These are phyloP conservation scores for Myopa testacea DNA, from an alignment of 2,888 invertebrate genomes.

Conservation along the genomic window DNA sequence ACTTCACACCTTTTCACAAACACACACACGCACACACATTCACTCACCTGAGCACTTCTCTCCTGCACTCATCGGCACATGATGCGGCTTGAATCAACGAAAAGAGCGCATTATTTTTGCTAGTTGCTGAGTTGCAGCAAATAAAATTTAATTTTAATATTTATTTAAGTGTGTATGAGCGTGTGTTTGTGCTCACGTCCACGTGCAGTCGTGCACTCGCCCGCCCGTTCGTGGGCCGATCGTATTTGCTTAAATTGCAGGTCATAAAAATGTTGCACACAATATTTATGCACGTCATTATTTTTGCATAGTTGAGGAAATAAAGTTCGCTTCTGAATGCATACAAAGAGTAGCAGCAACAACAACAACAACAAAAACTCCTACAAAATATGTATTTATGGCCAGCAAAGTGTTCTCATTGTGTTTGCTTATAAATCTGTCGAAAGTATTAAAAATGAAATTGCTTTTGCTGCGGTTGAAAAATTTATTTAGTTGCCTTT, in stretches of 20 bases:
- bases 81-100: neutral
- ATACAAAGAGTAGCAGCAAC: neutral
- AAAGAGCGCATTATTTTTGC: conserved; percentile 21
- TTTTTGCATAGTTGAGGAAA: conserved; percentile 20
- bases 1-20: neutral
- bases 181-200: neutral
- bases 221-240: neutral
- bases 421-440: conserved; percentile 7
- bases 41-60: neutral
- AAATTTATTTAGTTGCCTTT: neutral
- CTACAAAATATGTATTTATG: neutral
- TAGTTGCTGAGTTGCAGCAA: conserved; percentile 22
- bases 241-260: conserved; percentile 17
- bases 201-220: neutral
- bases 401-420: neutral
- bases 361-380: neutral
- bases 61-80: neutral
- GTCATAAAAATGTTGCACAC: conserved; percentile 32
- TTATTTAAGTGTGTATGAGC: neutral
- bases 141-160: conserved; percentile 25
- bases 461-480: neutral
- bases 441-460: conserved; percentile 17
- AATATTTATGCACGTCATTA: conserved; percentile 29
- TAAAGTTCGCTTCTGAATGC: neutral
- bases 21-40: neutral